Conservation (phyloP, 2,797 vertebrate species). For the Malacoctenus gilli region DNA sequence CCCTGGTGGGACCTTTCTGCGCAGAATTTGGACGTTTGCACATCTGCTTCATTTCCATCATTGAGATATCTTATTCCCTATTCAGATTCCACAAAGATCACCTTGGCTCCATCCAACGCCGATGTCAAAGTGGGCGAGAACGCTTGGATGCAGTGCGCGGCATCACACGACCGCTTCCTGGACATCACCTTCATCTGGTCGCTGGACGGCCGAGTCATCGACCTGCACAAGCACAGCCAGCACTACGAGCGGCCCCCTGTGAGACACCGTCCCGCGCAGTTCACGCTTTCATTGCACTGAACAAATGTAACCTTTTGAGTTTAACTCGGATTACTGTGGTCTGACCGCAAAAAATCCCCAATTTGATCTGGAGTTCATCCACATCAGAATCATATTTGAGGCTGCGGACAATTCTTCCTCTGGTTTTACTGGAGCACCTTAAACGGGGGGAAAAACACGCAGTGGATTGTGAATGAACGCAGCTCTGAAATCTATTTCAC, state of each 20-base stretch:
- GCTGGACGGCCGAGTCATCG: slow-evolving; percentile 88
- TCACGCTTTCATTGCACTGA: neutral
- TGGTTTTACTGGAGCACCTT: slow-evolving; percentile 54
- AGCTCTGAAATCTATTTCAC: slow-evolving; percentile 43
- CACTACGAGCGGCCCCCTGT: slow-evolving; percentile 90
- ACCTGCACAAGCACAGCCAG: slow-evolving; percentile 86
- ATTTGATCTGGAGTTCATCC: slow-evolving; percentile 11
- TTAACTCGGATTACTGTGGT: neutral
- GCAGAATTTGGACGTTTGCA: too few relatives aligned
- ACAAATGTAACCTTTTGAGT: neutral
- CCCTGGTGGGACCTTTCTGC: too few relatives aligned
- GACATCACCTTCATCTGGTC: slow-evolving; percentile 97
- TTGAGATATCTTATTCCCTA: neutral
- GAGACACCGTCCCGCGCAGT: slow-evolving; percentile 50
- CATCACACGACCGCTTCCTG: slow-evolving; percentile 88
- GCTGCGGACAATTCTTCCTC: slow-evolving; percentile 17
- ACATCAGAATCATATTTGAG: slow-evolving; percentile 39
- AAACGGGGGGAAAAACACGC: slow-evolving; percentile 50
- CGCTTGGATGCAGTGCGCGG: slow-evolving; percentile 89
- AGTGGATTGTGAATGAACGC: slow-evolving; percentile 22
- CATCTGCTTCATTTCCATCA: neutral
- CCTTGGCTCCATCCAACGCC: slow-evolving; percentile 87
- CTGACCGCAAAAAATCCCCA: neutral
- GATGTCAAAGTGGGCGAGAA: slow-evolving; percentile 91
- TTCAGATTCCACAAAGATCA: slow-evolving; percentile 94